These are phyloP conservation scores for Aphaenogaster floridana DNA, from an alignment of 1,140 invertebrate genomes.

Conservation along the genomic window DNA sequence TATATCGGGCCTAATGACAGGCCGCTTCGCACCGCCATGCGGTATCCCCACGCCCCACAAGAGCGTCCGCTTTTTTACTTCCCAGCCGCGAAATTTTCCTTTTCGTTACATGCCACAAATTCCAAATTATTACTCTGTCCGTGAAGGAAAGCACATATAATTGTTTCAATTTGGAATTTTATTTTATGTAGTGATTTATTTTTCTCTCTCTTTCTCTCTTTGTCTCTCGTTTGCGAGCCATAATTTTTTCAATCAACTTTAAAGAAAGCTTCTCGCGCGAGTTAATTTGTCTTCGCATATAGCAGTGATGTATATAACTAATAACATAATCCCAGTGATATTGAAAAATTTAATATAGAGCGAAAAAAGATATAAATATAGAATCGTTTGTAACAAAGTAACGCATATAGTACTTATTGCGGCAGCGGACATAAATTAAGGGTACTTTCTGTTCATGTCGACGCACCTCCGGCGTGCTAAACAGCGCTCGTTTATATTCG, in stretches of 20 bases:
- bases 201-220: too few relatives aligned
- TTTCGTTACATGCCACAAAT: slow-evolving; percentile 17
- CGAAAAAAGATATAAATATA: neutral
- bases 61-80: slow-evolving; percentile 17
- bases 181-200: neutral
- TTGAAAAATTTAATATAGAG: slow-evolving; percentile 5
- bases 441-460: slow-evolving; percentile 63
- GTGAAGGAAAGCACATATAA: neutral
- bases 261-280: neutral
- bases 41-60: slow-evolving; percentile 56
- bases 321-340: neutral
- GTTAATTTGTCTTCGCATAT: neutral
- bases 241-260: slow-evolving; percentile 5
- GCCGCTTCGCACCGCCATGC: slow-evolving; percentile 61
- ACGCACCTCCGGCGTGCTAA: slow-evolving; percentile 71
- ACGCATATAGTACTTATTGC: slow-evolving; percentile 15
- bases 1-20: slow-evolving; percentile 79
- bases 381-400: slow-evolving; percentile 35
- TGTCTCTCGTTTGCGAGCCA: neutral
- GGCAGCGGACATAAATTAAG: slow-evolving; percentile 51
- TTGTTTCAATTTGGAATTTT: slow-evolving; percentile 20
- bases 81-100: slow-evolving; percentile 50
- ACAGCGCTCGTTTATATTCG: slow-evolving; percentile 72
- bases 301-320: neutral
- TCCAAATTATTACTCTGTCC: neutral